Evolutionary conservation across 2,888 invertebrate species (phyloP), one percentile per base, ranked within the genome.

Genomic region (Yponomeuta evonymella): DNA sequence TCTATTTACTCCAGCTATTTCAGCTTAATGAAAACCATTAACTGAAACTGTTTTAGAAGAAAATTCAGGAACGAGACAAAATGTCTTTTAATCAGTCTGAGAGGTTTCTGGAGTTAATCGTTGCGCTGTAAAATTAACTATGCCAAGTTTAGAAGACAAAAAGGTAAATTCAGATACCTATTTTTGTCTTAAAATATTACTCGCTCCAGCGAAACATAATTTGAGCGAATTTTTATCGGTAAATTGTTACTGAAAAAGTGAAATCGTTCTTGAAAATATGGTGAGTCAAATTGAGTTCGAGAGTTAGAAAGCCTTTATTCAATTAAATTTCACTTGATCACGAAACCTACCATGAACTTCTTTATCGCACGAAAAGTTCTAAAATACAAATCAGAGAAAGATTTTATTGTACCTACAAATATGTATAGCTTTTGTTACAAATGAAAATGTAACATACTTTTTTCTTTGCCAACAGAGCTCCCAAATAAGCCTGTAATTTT

Each of bases 401-500:
- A 58, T 58, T 15, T 2, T 51, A 51, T 51, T 15, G 15, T 15
- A 58, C 1, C 3, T 58, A 64, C 1, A 23, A 64, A 64, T 23
- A 10, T 30, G 6, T 30, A n/a, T 2, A 64, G 1, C 64, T 64
- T 64, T n/a, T 64, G 30, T n/a, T 29, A 64, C 9, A 62, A 64
- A 64, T 29, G 29, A 64, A 64, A 30, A 64, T 29, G 30, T 64
- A 65, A 30, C 3, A 58, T 58, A 58, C 12, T 58, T 51, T 58
- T 58, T 58, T 58, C 51, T 58, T 58, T 15, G 51, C 15, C 93
- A 93, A 70, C 94, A 96, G 96, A 95, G 79, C 95, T 96, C 71
- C 96, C 96, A 12, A 93, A 94, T 77, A 95, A 94, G 80, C 96
- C 96, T 72, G 94, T 93, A 77, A 95, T 96, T 80, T 94, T 95